Evolutionary conservation across 2,888 invertebrate genomes (phyloP), one percentile per base, ranked within the genome.

Genomic region (Stenoptilia bipunctidactyla): DNA sequence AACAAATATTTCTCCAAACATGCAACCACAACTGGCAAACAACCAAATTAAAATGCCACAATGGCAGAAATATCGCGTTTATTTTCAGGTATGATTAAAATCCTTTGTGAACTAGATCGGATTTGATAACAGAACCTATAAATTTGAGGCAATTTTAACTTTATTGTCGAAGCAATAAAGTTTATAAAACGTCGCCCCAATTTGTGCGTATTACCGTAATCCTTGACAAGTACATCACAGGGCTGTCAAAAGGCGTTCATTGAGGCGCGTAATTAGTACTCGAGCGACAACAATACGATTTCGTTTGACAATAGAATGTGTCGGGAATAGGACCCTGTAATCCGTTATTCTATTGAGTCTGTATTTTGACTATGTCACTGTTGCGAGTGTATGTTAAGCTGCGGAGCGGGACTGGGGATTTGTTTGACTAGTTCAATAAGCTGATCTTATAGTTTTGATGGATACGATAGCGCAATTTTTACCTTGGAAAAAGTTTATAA

Each of bases 191-290:
- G n/a, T n/a, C n/a, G n/a, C 20, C 8, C 4, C 4, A 20, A 5
- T 20, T 3, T 20, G 20, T 8, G 20, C 4, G 20, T 20, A 20
- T 20, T 20, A 20, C 20, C 36, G 15, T 10, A 36, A 36, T 36
- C 36, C 13, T 30, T 30, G 30, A 30, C 30, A 30, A 30, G 30
- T 44, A 49, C 45, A 55, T 58, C 58, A 56, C 48, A 42, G 44
- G 47, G 45, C 53, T 56, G 64, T 67, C 68, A 70, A 66, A 64
- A 59, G 57, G 62, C 55, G 44, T 40, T 49, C 58, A 68, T 67
- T 69, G 66, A 65, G 45, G 60, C 65, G 63, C 51, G 61, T 71
- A 72, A 74, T 74, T 74, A 74, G 66, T 62, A 56, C 56, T 64
- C 64, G 58, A 62, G 61, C 54, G 45, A 52, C 48, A 51, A 63